Evolutionary conservation across 2,113 vertebrate genomes (phyloP).

Genomic region (Upupa epops): DNA sequence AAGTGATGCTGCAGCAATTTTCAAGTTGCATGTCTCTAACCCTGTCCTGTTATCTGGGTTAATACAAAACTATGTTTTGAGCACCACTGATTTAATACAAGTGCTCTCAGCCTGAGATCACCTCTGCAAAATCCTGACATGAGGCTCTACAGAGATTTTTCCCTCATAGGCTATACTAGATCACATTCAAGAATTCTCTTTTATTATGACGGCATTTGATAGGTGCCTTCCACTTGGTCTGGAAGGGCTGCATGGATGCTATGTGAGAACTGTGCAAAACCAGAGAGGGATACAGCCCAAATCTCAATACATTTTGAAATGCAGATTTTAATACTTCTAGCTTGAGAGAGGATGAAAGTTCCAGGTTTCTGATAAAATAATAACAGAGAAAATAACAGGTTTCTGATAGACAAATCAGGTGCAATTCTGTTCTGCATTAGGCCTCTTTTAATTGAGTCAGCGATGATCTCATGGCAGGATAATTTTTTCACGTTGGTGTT

Average conservation of each 20-base stretch:
- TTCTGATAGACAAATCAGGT: slow-evolving; percentile 27
- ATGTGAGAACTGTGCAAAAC: background rate
- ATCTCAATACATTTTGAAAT: background rate
- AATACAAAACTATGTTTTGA: background rate
- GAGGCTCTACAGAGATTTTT: background rate
- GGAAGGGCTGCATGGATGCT: background rate
- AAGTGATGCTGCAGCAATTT: background rate
- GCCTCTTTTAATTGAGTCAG: slow-evolving; percentile 31
- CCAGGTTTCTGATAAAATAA: background rate
- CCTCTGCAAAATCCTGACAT: background rate
- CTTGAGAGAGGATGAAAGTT: background rate
- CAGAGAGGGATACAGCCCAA: background rate
- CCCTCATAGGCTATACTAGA: background rate
- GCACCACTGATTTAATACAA: background rate
- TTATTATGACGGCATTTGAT: background rate
- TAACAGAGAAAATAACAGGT: background rate
- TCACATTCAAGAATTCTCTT: background rate
- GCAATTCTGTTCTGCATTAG: slow-evolving; percentile 41
- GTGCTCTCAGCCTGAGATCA: background rate
- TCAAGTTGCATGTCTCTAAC: background rate
- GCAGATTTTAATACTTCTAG: background rate
- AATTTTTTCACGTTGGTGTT: slow-evolving; percentile 58
- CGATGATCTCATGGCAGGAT: slow-evolving; percentile 59
- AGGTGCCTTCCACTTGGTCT: background rate
- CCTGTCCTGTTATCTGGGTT: background rate